These are phyloP conservation scores for Vidua macroura DNA, from an alignment of 2,113 vertebrate species.

Conservation along the genomic window DNA sequence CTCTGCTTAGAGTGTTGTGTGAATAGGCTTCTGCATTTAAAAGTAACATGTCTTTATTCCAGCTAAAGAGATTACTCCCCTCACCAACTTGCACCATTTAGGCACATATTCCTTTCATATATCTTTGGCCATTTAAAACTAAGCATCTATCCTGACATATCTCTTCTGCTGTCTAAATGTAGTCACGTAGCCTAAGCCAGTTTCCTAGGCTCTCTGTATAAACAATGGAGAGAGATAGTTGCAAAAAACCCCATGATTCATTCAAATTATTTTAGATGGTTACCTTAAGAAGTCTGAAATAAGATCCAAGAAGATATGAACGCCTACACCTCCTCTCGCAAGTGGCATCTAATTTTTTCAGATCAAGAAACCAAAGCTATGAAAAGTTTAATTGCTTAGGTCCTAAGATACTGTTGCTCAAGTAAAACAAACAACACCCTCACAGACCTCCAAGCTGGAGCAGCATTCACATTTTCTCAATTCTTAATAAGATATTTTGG, in stretches of 20 bases:
- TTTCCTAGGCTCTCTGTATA: slow-evolving; percentile 20
- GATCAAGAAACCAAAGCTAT: not conserved
- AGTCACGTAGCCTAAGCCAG: not conserved
- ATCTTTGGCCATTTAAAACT: not conserved
- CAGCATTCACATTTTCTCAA: not conserved
- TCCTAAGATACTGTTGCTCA: not conserved
- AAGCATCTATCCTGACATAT: not conserved
- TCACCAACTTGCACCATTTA: not conserved
- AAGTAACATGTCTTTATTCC: not conserved
- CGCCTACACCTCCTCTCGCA: not conserved
- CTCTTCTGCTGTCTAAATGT: not conserved
- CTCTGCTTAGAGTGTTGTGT: not conserved
- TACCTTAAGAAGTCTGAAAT: slow-evolving; percentile 37
- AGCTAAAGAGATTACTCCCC: not conserved
- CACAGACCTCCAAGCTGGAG: not conserved
- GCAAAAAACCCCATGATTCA: not conserved
- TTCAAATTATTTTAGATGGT: slow-evolving; percentile 35
- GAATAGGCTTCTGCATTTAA: not conserved
- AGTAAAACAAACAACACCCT: not conserved
- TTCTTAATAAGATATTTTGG: not conserved
- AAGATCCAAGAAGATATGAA: slow-evolving; percentile 38
- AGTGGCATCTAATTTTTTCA: not conserved
- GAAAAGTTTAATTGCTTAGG: not conserved
- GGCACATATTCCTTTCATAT: not conserved
- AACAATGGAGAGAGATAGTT: not conserved